Evolutionary conservation across 2,797 vertebrate genomes (phyloP).

Genomic region (Helicolenus hilgendorfi): DNA sequence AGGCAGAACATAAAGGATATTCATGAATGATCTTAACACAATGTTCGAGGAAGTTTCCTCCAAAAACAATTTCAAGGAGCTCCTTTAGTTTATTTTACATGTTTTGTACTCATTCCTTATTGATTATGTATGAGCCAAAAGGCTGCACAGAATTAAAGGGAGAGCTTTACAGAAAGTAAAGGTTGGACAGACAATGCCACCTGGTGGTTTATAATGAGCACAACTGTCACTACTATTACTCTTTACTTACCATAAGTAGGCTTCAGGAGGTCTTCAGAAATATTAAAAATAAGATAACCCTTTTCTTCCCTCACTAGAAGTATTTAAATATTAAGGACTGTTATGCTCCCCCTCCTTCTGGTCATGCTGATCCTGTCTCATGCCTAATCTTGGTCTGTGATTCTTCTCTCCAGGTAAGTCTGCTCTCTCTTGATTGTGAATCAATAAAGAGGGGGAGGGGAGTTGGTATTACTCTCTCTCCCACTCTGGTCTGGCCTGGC

Average conservation of each 20-base stretch:
- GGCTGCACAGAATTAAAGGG: neutral
- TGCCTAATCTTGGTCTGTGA: too few relatives aligned
- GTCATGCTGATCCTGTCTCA: too few relatives aligned
- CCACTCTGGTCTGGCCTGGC: too few relatives aligned
- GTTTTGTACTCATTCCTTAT: neutral
- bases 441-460: too few relatives aligned
- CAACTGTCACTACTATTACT: neutral
- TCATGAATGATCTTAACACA: slow-evolving; percentile 10
- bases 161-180: neutral
- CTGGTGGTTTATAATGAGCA: slow-evolving; percentile 47
- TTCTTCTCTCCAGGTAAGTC: too few relatives aligned
- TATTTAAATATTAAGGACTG: neutral
- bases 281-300: neutral
- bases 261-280: neutral
- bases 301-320: neutral
- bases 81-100: neutral
- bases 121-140: neutral
- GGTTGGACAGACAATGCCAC: slow-evolving; percentile 12
- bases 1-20: neutral
- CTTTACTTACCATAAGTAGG: neutral
- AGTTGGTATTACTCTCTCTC: too few relatives aligned
- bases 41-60: neutral
- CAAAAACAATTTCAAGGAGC: neutral
- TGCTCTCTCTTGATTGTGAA: too few relatives aligned
- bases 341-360: too few relatives aligned